Conservation (phyloP, 2,797 vertebrate species). For the Enoplosus armatus region DNA sequence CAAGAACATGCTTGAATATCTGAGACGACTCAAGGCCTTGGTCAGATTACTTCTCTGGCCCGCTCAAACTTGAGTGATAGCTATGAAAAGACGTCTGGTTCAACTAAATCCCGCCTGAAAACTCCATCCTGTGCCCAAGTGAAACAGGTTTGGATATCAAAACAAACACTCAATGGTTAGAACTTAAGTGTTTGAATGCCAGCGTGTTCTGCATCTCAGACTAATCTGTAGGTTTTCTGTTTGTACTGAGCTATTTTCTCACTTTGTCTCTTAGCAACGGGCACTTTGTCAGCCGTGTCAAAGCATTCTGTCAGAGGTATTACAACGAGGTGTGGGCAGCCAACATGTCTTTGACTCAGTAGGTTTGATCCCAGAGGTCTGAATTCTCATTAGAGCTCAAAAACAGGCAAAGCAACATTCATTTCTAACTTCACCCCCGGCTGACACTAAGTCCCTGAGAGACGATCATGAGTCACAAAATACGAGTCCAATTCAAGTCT, state of each 20-base stretch:
- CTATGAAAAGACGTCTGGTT: not conserved
- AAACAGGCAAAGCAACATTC: conserved; percentile 31
- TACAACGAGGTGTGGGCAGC: conserved; percentile 60
- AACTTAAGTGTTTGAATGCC: conserved; percentile 26
- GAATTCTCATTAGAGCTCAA: conserved; percentile 50
- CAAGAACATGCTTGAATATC: too few relatives aligned
- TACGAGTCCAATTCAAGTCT: not conserved
- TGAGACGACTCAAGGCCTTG: not conserved
- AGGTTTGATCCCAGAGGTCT: conserved; percentile 51
- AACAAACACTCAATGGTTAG: not conserved
- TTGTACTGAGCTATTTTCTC: conserved; percentile 57
- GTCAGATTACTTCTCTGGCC: not conserved
- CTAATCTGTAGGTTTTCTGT: conserved; percentile 46
- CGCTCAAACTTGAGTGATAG: too few relatives aligned
- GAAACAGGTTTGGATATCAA: not conserved
- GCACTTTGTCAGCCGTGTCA: conserved; percentile 55
- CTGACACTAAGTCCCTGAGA: not conserved
- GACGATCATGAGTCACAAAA: conserved; percentile 14
- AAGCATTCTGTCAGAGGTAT: conserved; percentile 47
- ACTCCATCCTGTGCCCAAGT: not conserved
- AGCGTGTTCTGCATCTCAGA: conserved; percentile 43
- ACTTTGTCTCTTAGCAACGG: conserved; percentile 79
- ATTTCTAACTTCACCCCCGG: not conserved
- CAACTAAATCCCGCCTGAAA: not conserved
- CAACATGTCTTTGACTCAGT: conserved; percentile 26